phyloP scores from a whole-genome alignment of 1,140 invertebrate genomes.

The Drosophila baimaii region DNA sequence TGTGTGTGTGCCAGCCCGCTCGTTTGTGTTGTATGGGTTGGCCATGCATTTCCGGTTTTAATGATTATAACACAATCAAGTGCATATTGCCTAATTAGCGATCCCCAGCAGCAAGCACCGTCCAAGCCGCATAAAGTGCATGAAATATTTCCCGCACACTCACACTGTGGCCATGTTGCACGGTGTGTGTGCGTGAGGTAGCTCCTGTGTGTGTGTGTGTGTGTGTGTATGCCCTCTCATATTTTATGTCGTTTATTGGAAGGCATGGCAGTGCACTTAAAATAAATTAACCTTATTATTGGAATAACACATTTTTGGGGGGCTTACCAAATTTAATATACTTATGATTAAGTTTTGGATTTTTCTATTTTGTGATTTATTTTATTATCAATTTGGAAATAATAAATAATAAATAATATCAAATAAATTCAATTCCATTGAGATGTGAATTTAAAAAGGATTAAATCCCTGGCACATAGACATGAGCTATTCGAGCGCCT shows the following conservation, averaged over 20 bases:
- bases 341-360: too few species aligned
- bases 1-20: not conserved
- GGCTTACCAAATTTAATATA: too few species aligned
- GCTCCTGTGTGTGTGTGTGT: conserved; percentile 6
- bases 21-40: conserved; percentile 24
- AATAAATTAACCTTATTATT: conserved; percentile 10
- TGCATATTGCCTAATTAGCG: conserved; percentile 82
- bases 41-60: conserved; percentile 76
- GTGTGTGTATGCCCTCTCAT: conserved; percentile 25
- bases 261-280: conserved; percentile 47
- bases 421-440: too few species aligned
- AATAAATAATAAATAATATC: too few species aligned
- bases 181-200: conserved; percentile 18
- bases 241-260: conserved; percentile 73
- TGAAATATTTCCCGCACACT: conserved; percentile 69
- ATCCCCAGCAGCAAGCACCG: conserved; percentile 38
- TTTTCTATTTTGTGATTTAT: too few species aligned
- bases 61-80: conserved; percentile 82
- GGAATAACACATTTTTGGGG: too few species aligned
- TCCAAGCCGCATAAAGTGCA: conserved; percentile 71
- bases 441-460: too few species aligned
- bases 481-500: too few species aligned
- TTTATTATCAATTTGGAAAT: too few species aligned
- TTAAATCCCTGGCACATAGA: too few species aligned
- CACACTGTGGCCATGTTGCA: conserved; percentile 36